A percentile compares a stretch with the other conserved stretches of the same genome.
Evolutionary conservation across 2,797 vertebrate genomes (phyloP).

Genomic region (Eupleurogrammus muticus): DNA sequence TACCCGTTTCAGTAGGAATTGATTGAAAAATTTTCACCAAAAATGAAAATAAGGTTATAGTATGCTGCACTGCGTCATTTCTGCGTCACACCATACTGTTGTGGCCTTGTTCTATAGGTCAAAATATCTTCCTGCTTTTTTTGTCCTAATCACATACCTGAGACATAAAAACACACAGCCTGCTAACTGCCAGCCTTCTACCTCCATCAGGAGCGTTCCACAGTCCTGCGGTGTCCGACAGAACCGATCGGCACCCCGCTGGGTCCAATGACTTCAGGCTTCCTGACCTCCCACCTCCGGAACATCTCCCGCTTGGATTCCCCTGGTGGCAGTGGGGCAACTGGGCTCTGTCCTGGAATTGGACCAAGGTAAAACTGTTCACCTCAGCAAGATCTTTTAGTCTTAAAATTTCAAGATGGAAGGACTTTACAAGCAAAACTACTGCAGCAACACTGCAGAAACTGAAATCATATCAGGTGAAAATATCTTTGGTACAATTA

Average conservation of each 20-base stretch:
- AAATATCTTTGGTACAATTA: no score
- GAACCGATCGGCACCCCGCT: conserved; percentile 86
- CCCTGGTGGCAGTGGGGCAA: conserved; percentile 62
- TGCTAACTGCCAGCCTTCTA: conserved; percentile 1
- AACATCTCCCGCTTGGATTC: conserved; percentile 92
- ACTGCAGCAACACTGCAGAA: not conserved
- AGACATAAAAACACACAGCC: not conserved
- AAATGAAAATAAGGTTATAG: no score
- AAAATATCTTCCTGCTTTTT: no score
- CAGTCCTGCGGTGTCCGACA: conserved; percentile 86
- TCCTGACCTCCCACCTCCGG: conserved; percentile 90
- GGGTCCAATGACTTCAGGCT: conserved; percentile 84
- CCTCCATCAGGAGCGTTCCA: conserved; percentile 87
- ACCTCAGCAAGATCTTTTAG: not conserved
- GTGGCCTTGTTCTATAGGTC: no score
- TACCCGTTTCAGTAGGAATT: no score
- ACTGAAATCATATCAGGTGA: no score
- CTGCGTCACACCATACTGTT: no score
- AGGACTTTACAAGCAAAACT: not conserved
- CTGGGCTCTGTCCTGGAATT: conserved; percentile 36
- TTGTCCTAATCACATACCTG: not conserved
- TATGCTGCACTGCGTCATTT: no score
- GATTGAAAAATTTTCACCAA: no score
- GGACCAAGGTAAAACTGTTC: conserved; percentile 58
- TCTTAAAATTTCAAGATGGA: not conserved